These are phyloP conservation scores for Astyanax mexicanus DNA, from an alignment of 2,797 vertebrate species.

Conservation along the genomic window DNA sequence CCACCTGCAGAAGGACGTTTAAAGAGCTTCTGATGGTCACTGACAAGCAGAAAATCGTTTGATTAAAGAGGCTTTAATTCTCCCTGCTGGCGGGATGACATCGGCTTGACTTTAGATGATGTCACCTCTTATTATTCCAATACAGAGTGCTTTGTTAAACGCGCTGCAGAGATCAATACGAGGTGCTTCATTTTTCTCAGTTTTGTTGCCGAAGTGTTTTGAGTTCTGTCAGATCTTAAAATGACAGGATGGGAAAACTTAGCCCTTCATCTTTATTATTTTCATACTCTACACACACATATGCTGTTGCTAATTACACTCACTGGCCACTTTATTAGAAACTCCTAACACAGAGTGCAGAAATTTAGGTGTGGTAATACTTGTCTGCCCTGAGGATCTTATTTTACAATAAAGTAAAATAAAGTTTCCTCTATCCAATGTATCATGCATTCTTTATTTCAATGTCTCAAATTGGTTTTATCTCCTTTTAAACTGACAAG, in stretches of 20 bases:
- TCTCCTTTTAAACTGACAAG: too few relatives aligned
- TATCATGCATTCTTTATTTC: too few relatives aligned
- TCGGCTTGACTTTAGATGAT: background rate
- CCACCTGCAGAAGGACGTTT: background rate
- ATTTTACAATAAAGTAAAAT: too few relatives aligned
- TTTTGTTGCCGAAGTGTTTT: background rate
- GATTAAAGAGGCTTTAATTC: background rate
- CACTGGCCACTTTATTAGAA: too few relatives aligned
- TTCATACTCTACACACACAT: too few relatives aligned
- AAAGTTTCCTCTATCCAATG: too few relatives aligned
- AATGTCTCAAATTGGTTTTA: too few relatives aligned
- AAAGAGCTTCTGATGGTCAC: background rate
- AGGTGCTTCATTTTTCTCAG: background rate
- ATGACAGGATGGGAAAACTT: background rate
- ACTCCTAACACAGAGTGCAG: too few relatives aligned
- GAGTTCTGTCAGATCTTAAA: background rate
- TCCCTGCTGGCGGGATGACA: background rate
- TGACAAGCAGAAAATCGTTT: background rate
- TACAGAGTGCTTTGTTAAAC: background rate
- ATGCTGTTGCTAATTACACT: too few relatives aligned
- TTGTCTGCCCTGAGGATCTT: background rate
- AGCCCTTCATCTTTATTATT: background rate
- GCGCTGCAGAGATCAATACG: background rate
- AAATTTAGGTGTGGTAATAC: background rate
- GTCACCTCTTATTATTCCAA: background rate